Percentiles rank a stretch among this genome's conserved stretches.
These are phyloP conservation scores for Mongoloraphidia duomilia DNA, from an alignment of 2,888 invertebrate genomes.

Conservation along the genomic window DNA sequence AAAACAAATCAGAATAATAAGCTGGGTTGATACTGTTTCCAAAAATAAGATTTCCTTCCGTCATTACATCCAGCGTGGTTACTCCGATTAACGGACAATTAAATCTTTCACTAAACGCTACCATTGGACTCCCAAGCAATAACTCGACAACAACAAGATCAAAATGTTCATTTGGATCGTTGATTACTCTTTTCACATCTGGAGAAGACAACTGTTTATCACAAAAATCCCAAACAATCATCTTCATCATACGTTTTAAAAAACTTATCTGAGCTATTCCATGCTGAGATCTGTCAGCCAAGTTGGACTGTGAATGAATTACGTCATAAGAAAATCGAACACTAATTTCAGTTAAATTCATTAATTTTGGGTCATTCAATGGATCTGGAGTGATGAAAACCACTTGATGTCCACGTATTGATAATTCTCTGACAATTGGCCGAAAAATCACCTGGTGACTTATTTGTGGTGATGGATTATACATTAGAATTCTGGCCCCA, in stretches of 20 bases:
- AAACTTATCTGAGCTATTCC: too few relatives aligned
- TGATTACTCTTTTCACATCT: slow-evolving; percentile 8
- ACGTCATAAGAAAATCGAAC: slow-evolving; percentile 20
- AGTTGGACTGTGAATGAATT: neutral
- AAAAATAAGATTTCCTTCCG: slow-evolving; percentile 5
- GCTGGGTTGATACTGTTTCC: slow-evolving; percentile 15
- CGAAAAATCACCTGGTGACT: slow-evolving; percentile 34
- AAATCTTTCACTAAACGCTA: slow-evolving; percentile 17
- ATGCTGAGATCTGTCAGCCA: neutral
- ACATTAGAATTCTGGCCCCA: slow-evolving; percentile 24
- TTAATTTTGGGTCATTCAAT: slow-evolving; percentile 4
- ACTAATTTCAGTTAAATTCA: slow-evolving; percentile 29
- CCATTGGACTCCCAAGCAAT: slow-evolving; percentile 8
- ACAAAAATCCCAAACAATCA: slow-evolving; percentile 1
- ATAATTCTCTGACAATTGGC: slow-evolving; percentile 28
- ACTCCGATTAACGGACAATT: slow-evolving; percentile 19
- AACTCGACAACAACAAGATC: slow-evolving; percentile 20
- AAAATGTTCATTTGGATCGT: slow-evolving; percentile 14
- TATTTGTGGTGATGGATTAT: slow-evolving; percentile 29
- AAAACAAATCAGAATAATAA: slow-evolving; percentile 8
- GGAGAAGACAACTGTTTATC: slow-evolving; percentile 9
- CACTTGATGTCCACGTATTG: slow-evolving; percentile 31
- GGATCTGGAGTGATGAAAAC: slow-evolving; percentile 31
- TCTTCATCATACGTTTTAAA: too few relatives aligned
- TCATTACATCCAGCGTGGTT: slow-evolving; percentile 5